phyloP scores from a whole-genome alignment of 2,888 invertebrate genomes.

The Oxytorus armatus region DNA sequence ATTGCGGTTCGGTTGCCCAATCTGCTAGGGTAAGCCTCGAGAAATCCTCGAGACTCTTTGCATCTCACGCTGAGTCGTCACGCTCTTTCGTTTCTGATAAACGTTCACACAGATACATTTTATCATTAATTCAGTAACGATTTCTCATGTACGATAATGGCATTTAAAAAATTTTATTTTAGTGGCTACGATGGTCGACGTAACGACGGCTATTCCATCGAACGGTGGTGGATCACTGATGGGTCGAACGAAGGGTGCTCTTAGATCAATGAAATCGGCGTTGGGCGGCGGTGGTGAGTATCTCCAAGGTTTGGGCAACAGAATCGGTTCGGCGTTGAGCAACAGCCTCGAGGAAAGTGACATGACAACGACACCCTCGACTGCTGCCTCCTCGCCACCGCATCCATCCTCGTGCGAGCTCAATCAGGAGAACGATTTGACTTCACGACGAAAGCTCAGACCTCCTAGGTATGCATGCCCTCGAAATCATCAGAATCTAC shows the following conservation, averaged over 20 bases:
- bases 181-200: slow-evolving; percentile 77
- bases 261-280: slow-evolving; percentile 81
- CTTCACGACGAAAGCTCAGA: slow-evolving; percentile 75
- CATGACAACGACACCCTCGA: slow-evolving; percentile 77
- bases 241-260: slow-evolving; percentile 82
- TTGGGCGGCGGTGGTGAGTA: slow-evolving; percentile 83
- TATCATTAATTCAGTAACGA: too few species aligned
- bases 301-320: slow-evolving; percentile 81
- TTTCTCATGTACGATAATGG: too few species aligned
- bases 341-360: slow-evolving; percentile 83
- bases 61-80: too few species aligned
- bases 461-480: slow-evolving; percentile 76
- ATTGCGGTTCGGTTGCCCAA: too few species aligned
- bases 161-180: too few species aligned
- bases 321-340: slow-evolving; percentile 82
- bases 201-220: slow-evolving; percentile 76
- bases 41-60: too few species aligned
- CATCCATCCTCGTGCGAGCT: slow-evolving; percentile 60
- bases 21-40: too few species aligned
- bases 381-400: slow-evolving; percentile 76
- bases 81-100: too few species aligned
- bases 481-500: background rate
- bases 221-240: slow-evolving; percentile 78
- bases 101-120: too few species aligned
- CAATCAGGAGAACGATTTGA: slow-evolving; percentile 73